Base-by-base conservation (phyloP, 1,140 invertebrate species). In the Acromyrmex echinatior region DNA sequence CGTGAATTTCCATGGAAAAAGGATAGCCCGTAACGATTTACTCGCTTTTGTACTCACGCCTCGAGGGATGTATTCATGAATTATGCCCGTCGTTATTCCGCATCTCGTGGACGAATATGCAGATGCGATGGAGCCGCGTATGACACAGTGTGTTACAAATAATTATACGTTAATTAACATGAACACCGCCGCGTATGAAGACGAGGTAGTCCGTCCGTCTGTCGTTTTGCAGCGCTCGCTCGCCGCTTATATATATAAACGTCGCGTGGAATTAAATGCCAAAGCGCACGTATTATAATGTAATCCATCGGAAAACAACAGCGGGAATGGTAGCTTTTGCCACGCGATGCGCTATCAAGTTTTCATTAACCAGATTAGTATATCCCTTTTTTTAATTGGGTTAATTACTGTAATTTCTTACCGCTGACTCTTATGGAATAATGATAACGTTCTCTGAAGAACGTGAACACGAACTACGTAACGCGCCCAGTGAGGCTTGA, bases 21-120 rank as follows among this genome's bases (percentile, higher is more conserved):
- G 68, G 66, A 90, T 84, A 79, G 56, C 6, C 68, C 45, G 60
- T 87, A 86, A 84, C 56, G 79, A 87, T 88, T 87, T 77, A 76
- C 70, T 60, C 79, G 56, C 77, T 82, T 84, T 90, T 86, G 53
- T 87, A 85, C 74, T 63, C 68, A 39, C 39, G 88, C 25, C 70
- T 14, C 80, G n/a, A 56, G 81, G 71, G 65, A 86, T 82, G 68
- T 62, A 78, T 86, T 88, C 58, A 80, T 86, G 82, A 80, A 85
- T 71, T 84, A 84, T 84, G 70, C 56, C 70, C 62, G 39, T 45
- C 39, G 80, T 56, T 76, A 84, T 84, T 84, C 70, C 56, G 53
- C 45, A 25, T 82, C 18, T 35, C 39, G 25, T 35, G n/a, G 53
- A 84, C 68, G 49, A 63, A 28, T 56, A 35, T 53, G 78, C 78